A percentile compares a stretch with the other conserved stretches of the same genome.
These are phyloP conservation scores for Neomonachus schauinslandi DNA, from an alignment of 2,113 vertebrate genomes.

Conservation along the genomic window DNA sequence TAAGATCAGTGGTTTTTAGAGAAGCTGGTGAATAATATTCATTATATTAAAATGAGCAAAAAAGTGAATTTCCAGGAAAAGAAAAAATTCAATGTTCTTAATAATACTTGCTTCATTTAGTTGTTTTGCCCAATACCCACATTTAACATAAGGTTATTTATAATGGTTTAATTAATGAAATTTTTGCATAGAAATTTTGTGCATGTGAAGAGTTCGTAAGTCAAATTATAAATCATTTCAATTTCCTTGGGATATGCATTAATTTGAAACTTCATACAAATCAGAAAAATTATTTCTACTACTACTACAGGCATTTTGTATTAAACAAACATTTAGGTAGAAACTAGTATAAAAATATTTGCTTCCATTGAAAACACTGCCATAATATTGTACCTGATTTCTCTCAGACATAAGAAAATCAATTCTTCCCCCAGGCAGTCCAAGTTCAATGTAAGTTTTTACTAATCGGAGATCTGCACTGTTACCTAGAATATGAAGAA, in stretches of 20 bases:
- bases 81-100: neutral
- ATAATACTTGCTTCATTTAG: neutral
- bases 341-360: constrained; percentile 19
- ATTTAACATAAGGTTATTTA: constrained; percentile 7
- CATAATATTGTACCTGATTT: constrained; percentile 92
- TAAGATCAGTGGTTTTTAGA: neutral
- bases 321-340: neutral
- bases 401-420: constrained; percentile 99
- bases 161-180: constrained; percentile 35
- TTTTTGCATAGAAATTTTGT: constrained; percentile 8
- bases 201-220: neutral
- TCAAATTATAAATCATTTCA: constrained; percentile 6
- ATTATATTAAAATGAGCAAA: constrained; percentile 36
- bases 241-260: neutral
- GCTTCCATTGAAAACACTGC: constrained; percentile 15
- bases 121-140: neutral
- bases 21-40: constrained; percentile 21
- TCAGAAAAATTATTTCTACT: constrained; percentile 50
- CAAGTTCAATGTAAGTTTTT: constrained; percentile 98
- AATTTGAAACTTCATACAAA: constrained; percentile 46
- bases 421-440: constrained; percentile 95
- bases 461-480: constrained; percentile 98
- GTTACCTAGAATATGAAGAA: constrained; percentile 91
- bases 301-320: neutral
- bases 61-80: constrained; percentile 24